Conservation (phyloP, 2,888 invertebrate species). For the Eupithecia subumbrata region DNA sequence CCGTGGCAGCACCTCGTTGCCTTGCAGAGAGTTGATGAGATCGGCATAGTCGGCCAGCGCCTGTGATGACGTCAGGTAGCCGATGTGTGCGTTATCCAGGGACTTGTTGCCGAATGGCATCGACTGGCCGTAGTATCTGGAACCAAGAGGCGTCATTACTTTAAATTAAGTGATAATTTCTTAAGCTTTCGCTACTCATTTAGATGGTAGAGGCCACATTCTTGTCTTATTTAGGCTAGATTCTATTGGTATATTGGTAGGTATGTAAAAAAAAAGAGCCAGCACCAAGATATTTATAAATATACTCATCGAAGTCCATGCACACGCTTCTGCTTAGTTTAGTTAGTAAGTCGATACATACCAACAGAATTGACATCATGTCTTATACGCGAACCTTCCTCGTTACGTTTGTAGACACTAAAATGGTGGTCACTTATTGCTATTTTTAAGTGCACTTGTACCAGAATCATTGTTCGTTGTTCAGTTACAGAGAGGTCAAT, state of each 20-base stretch:
- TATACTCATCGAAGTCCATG: no score
- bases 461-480: background rate
- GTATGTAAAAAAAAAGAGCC: no score
- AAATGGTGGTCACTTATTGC: background rate
- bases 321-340: no score
- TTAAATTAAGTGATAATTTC: no score
- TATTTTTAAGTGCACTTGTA: background rate
- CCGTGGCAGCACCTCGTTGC: slow-evolving; percentile 62
- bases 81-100: slow-evolving; percentile 86
- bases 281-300: no score
- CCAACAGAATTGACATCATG: no score
- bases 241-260: no score
- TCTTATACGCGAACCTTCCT: no score
- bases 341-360: no score
- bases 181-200: background rate
- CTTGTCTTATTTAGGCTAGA: no score
- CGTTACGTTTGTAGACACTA: no score
- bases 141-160: background rate
- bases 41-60: slow-evolving; percentile 97
- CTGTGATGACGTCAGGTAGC: slow-evolving; percentile 94
- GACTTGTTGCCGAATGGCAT: slow-evolving; percentile 94
- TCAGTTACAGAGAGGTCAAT: background rate
- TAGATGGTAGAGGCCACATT: background rate
- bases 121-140: slow-evolving; percentile 94
- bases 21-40: slow-evolving; percentile 88